Evolutionary conservation across 2,888 invertebrate species (phyloP), one percentile per base, ranked within the genome.

Genomic region (Ophioninae sp.): DNA sequence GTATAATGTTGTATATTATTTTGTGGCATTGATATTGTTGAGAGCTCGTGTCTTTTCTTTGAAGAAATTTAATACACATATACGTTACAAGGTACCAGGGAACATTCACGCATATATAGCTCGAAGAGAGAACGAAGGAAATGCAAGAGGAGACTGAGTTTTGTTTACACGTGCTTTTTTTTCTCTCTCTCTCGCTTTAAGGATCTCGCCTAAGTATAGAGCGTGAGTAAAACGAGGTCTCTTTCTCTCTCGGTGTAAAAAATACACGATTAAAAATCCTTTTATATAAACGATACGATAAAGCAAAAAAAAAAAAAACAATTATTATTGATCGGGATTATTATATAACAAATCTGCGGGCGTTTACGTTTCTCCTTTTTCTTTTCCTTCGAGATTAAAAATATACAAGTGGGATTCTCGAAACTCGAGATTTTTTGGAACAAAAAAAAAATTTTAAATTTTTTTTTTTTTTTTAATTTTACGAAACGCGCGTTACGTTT

Each of bases 51-150:
- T 56, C 7, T 41, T 30, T 10, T 8, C 41, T 41, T 59, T 59
- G 59, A 67, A 44, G 87, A 86, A 89, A 90, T 85, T 88, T 87
- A 89, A 90, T 90, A 88, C 68, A 59, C 23, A n/a, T 64, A 79
- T 65, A 44, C 39, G 57, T 70, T 70, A 78, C 78, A 74, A 79
- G 61, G 59, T 73, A 50, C 61, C 61, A 73, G 6, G 23, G 21
- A 6, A 39, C 56, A 76, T 39, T 67, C 67, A 72, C 50, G 17
- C 13, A 17, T 0, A 5, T 17, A 50, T 5, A 17, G 17, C 17
- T 50, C 37, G 75, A 44, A 57, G 30, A 41, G 77, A 64, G 17
- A 10, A 56, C 30, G 21, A n/a, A 62, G 64, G 59, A 75, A 56
- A 72, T 20, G 62, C 17, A 61, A 76, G 50, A 77, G 74, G 81